Conservation (phyloP, 2,888 invertebrate species). For the Oligia fasciuncula region DNA sequence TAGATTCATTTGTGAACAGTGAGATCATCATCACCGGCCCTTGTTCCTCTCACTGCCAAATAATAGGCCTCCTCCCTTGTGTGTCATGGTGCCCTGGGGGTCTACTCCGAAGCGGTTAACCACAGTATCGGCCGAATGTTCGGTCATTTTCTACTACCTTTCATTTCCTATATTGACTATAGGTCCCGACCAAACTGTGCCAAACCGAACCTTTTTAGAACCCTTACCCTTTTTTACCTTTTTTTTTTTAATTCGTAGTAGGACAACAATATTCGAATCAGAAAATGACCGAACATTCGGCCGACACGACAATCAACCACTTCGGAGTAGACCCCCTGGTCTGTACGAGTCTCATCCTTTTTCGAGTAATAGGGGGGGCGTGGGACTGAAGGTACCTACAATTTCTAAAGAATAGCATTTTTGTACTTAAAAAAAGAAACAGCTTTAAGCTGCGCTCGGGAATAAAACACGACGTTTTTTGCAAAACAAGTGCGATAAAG, state of each 20-base stretch:
- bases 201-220: too few relatives aligned
- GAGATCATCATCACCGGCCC: neutral
- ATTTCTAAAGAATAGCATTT: neutral
- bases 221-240: too few relatives aligned
- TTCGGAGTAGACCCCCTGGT: too few relatives aligned
- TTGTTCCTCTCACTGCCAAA: neutral
- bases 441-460: neutral
- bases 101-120: too few relatives aligned
- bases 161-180: too few relatives aligned
- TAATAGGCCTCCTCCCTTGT: neutral
- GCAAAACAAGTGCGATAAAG: slow-evolving; percentile 27
- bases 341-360: neutral
- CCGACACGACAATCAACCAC: too few relatives aligned
- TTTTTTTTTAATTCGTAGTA: too few relatives aligned
- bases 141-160: too few relatives aligned
- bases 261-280: too few relatives aligned
- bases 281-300: too few relatives aligned
- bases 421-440: neutral
- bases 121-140: too few relatives aligned
- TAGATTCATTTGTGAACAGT: neutral
- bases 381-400: neutral
- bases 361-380: neutral
- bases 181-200: too few relatives aligned
- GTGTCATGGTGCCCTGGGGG: neutral
- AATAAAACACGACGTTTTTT: slow-evolving; percentile 22